A percentile compares a stretch with the other conserved stretches of the same genome.
These are phyloP conservation scores for Sebastiscus albofasciatus DNA, from an alignment of 2,797 vertebrate species.

Conservation along the genomic window DNA sequence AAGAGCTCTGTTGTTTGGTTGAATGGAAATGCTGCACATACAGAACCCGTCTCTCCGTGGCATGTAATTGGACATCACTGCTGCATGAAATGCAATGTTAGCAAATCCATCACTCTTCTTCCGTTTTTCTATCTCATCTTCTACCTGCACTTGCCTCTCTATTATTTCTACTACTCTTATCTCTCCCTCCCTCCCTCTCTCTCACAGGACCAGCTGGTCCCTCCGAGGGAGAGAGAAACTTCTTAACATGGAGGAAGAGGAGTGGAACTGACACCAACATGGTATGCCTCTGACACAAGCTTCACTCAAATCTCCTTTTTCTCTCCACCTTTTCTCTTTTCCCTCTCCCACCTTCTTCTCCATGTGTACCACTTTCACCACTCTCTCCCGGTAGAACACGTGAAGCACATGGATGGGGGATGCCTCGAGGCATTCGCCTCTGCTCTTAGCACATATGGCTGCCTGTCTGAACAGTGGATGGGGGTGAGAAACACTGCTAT, in stretches of 20 bases:
- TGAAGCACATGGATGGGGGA: constrained; percentile 45
- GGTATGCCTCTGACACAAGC: constrained; percentile 60
- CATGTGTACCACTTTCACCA: not conserved
- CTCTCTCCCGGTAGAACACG: constrained; percentile 31
- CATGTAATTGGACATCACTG: constrained; percentile 51
- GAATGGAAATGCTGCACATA: constrained; percentile 34
- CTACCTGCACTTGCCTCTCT: constrained; percentile 14
- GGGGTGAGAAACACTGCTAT: constrained; percentile 11
- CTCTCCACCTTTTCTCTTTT: constrained; percentile 37
- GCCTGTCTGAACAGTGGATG: constrained; percentile 13
- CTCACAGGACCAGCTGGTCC: constrained; percentile 31
- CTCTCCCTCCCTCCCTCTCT: not conserved
- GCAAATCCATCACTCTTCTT: constrained; percentile 35
- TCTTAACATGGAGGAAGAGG: constrained; percentile 73
- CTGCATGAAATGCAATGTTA: constrained; percentile 31
- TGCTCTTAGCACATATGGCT: constrained; percentile 44
- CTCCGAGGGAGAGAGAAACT: constrained; percentile 53
- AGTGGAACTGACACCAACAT: constrained; percentile 76
- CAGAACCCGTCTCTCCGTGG: constrained; percentile 16
- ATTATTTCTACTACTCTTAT: constrained; percentile 42
- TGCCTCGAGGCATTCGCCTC: constrained; percentile 31
- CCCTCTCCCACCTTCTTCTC: constrained; percentile 5
- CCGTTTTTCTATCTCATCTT: constrained; percentile 30
- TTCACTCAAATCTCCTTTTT: constrained; percentile 58
- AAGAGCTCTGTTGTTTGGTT: constrained; percentile 27